Evolutionary conservation across 35 echinoderm and acorn worm genomes (phyloP).

Genomic region (Ophiothrix spiculata): DNA sequence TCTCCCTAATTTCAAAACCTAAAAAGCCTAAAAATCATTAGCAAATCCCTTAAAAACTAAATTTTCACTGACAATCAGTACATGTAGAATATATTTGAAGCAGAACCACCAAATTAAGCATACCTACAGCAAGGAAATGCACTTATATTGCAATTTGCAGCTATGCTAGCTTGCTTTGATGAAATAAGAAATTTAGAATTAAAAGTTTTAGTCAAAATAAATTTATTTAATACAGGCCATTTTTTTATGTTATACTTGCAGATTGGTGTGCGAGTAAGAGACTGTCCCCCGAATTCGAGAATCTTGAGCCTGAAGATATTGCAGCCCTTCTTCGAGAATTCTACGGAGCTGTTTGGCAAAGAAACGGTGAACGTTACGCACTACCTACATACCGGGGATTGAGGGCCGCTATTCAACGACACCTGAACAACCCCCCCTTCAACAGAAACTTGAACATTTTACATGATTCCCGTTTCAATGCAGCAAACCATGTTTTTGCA

Average conservation of each 20-base stretch:
- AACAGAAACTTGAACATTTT: not conserved
- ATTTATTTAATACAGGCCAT: no score
- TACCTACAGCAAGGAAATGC: no score
- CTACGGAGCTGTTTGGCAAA: not conserved
- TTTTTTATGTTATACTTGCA: not conserved
- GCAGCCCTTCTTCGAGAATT: not conserved
- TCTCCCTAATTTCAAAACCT: no score
- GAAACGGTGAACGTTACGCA: not conserved
- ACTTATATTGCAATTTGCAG: no score
- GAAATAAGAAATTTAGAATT: no score
- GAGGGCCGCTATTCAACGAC: not conserved
- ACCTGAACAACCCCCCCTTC: not conserved
- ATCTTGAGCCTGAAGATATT: not conserved
- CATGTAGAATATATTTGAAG: no score
- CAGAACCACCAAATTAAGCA: no score
- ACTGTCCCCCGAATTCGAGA: not conserved
- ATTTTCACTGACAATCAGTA: no score
- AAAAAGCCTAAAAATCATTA: no score
- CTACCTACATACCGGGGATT: not conserved
- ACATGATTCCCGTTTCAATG: not conserved
- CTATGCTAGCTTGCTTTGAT: no score
- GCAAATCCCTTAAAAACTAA: no score
- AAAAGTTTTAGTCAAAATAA: no score
- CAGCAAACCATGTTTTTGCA: not conserved
- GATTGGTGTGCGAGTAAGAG: not conserved